Evolutionary conservation across 2,888 invertebrate genomes (phyloP), one percentile per base, ranked within the genome.

Genomic region (Glaucopsyche alexis): DNA sequence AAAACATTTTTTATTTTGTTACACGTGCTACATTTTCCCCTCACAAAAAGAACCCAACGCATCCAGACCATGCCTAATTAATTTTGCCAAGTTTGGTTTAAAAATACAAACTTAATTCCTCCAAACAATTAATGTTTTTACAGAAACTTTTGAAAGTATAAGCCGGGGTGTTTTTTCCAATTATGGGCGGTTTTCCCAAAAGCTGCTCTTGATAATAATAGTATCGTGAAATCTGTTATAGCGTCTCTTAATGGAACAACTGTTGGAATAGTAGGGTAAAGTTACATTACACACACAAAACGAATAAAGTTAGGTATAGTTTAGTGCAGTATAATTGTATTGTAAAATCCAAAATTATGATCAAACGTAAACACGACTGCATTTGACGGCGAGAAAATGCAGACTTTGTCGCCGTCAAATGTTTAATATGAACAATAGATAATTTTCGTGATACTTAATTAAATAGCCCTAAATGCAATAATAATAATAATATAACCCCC

Each of bases 21-120:
- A 60, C 42, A 45, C 42, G 66, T 67, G 66, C 19, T 67, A 19
- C 42, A 45, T 67, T 67, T 66, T 67, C 45, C 65, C 65, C 9
- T 16, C 7, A 16, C 45, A 45, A 67, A 45, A 45, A 45, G 65
- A 45, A 19, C 13, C 66, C 45, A 29, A 29, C 29, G 29, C 60
- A 60, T 29, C 66, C 16, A n/a, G 42, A 45, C 9, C 45, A 11
- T 0, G 45, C 9, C 66, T 67, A 67, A 67, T 67, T 67, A 67
- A 66, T 42, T 66, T 66, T 45, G 66, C 66, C 66, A 66, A 42
- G 66, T 66, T 66, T 8, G 42, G 66, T 66, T 66, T n/a, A 0
- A 40, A 66, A 42, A 66, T 42, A 55, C 55, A 9, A 66, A 66
- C 42, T 40, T 40, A 66, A 40, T 66, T 4, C 66, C 6, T 67